Base-by-base conservation (phyloP, 2,113 vertebrate species). In the Dendrocopos noguchii region DNA sequence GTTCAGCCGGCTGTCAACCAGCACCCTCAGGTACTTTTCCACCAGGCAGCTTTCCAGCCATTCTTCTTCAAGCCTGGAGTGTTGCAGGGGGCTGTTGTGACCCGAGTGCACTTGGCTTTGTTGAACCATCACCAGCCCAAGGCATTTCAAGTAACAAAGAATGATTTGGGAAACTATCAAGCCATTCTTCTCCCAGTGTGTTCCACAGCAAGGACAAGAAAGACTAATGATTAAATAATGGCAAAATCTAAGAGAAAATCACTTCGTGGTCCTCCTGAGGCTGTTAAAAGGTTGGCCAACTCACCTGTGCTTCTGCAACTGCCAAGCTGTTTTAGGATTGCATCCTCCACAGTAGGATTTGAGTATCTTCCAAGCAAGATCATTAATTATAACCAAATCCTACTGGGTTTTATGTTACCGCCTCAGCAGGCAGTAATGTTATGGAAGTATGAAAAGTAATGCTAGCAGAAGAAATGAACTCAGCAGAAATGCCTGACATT, bases 311-410 rank as follows among this genome's bases (percentile, higher is more conserved):
- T 56, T 21, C 74, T 42, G 55, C 65, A 77, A 39, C 71, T 50
- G 60, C 46, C n/a, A 13, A 15, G 25, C 55, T 79, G 25, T 7
- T 72, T 20, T 3, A 39, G 36, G 39, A 61, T 36, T 67, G 65
- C 53, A 79, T 61, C 65, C 1, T 24, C 1, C 70, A 53, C 0
- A 0, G 53, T 57, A 34, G 21, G 50, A 81, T 11, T 18, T 65
- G n/a, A 80, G 34, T 21, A 17, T 13, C 39, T 87, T 68, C 74
- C 74, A 87, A 4, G 6, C 14, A 68, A 75, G 84, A 71, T 19
- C 46, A 87, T 64, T 61, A 57, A 56, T 81, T 53, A 67, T 9
- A 73, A 78, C 25, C 27, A 44, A 82, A 81, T 57, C 81, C 67
- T 2, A 1, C 19, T 15, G 34, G 24, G 75, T 20, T 84, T 84